These are phyloP conservation scores for Mormyrus iriodes DNA, from an alignment of 2,113 vertebrate species.

Conservation along the genomic window DNA sequence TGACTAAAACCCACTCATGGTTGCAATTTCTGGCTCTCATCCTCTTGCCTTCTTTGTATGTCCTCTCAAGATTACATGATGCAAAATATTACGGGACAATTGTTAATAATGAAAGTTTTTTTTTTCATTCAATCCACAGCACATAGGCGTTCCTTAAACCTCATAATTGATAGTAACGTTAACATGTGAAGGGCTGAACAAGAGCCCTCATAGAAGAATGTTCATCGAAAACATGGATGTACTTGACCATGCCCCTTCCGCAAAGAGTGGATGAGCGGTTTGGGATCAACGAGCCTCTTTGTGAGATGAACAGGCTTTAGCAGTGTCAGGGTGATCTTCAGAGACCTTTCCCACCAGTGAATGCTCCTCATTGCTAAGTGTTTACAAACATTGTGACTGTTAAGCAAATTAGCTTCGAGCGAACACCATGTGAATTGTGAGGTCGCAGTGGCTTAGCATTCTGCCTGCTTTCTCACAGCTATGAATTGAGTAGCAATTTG, in stretches of 20 bases:
- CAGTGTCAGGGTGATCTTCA: constrained; percentile 41
- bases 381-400: constrained; percentile 35
- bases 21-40: background rate
- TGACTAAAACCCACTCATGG: background rate
- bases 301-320: constrained; percentile 49
- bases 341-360: constrained; percentile 44
- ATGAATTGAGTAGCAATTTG: background rate
- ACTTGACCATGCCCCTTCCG: constrained; percentile 51
- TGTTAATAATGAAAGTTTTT: background rate
- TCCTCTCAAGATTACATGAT: background rate
- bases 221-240: constrained; percentile 53
- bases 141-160: background rate
- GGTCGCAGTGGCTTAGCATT: background rate
- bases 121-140: background rate
- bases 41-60: background rate
- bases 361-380: constrained; percentile 21
- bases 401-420: constrained; percentile 25
- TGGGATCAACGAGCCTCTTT: constrained; percentile 55
- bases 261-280: constrained; percentile 37
- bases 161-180: constrained; percentile 30
- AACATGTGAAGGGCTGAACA: constrained; percentile 25
- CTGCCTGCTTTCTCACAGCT: background rate
- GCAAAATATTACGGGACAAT: background rate
- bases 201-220: constrained; percentile 48
- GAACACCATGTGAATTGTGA: background rate